Percentiles rank a stretch among this genome's conserved stretches.
Conservation (phyloP, 2,113 vertebrate genomes). For the Bucco capensis region DNA sequence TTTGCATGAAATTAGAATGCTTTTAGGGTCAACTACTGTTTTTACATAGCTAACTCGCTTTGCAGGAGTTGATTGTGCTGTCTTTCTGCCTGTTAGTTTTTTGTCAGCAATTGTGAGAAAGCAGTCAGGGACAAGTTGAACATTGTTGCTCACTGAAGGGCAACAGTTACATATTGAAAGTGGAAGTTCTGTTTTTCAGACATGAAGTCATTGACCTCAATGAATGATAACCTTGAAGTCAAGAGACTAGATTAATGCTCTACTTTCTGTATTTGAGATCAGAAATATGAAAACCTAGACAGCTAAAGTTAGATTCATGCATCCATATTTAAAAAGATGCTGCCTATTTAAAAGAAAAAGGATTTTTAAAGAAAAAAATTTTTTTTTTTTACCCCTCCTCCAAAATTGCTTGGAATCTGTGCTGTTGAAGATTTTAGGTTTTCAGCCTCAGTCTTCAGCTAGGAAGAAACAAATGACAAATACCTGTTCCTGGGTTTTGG, state of each 20-base stretch:
- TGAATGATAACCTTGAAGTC: slow-evolving; percentile 67
- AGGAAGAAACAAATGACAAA: neutral
- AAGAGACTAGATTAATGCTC: slow-evolving; percentile 62
- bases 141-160: neutral
- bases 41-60: neutral
- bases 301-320: slow-evolving; percentile 61
- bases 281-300: slow-evolving; percentile 50
- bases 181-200: slow-evolving; percentile 48
- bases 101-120: neutral
- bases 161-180: neutral
- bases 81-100: neutral
- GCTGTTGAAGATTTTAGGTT: neutral
- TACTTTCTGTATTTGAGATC: slow-evolving; percentile 50
- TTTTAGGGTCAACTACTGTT: neutral
- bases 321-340: slow-evolving; percentile 66
- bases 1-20: neutral
- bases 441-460: neutral
- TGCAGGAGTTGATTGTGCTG: neutral
- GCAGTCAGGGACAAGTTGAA: neutral
- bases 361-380: neutral
- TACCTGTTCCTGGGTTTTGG: neutral
- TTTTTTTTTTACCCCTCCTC: neutral
- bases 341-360: slow-evolving; percentile 48
- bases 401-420: neutral
- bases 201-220: slow-evolving; percentile 62